Percentiles rank a stretch among this genome's conserved stretches.
These are phyloP conservation scores for Sander lucioperca DNA, from an alignment of 2,113 vertebrate species.

Conservation along the genomic window DNA sequence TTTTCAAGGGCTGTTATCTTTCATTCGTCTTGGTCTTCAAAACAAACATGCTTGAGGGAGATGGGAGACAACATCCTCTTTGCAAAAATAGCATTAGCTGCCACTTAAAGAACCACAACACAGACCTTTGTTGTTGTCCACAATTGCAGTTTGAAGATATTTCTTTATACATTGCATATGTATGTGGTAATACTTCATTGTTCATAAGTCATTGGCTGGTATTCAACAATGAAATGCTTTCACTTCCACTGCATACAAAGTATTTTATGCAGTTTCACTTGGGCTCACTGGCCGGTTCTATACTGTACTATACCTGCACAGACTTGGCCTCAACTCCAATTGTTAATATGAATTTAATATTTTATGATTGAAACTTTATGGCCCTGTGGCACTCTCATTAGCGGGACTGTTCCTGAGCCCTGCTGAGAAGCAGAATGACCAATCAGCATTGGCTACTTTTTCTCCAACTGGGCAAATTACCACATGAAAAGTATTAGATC, in stretches of 20 bases:
- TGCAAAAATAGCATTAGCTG: not conserved
- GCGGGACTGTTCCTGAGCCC: constrained; percentile 25
- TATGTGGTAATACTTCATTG: not conserved
- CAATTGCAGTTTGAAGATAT: not conserved
- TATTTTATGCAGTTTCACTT: not conserved
- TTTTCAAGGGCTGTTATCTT: constrained; percentile 9
- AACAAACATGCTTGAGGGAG: constrained; percentile 3
- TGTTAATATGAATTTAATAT: constrained; percentile 59
- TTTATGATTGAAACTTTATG: constrained; percentile 42
- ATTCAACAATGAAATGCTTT: not conserved
- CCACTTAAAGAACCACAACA: not conserved
- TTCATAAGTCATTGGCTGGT: not conserved
- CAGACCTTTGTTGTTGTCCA: not conserved
- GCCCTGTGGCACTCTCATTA: constrained; percentile 53
- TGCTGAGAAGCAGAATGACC: constrained; percentile 42
- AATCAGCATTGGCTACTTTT: constrained; percentile 34
- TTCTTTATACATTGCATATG: not conserved
- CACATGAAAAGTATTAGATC: constrained; percentile 65
- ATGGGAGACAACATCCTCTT: not conserved
- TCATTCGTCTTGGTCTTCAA: constrained; percentile 18
- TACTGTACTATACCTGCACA: constrained; percentile 1
- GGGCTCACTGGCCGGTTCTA: not conserved
- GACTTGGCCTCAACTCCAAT: not conserved
- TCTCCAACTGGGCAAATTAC: constrained; percentile 66
- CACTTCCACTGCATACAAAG: not conserved